A percentile compares a stretch with the other conserved stretches of the same genome.
phyloP scores from a whole-genome alignment of 2,797 vertebrate species.

The Micromesistius poutassou region DNA sequence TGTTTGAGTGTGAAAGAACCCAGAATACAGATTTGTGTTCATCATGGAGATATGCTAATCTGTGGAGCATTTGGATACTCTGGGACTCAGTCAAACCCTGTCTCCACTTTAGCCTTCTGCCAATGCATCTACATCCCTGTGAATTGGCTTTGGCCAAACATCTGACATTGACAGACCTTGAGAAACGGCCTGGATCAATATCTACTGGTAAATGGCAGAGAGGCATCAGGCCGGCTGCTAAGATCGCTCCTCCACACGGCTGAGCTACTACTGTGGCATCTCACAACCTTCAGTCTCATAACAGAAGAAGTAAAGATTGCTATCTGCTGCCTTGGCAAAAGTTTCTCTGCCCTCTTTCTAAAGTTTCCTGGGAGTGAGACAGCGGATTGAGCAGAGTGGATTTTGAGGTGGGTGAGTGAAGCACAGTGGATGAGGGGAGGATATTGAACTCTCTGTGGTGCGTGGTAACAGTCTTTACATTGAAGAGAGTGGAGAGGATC shows the following conservation, averaged over 20 bases:
- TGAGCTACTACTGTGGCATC: constrained; percentile 53
- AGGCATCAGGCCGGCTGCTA: constrained; percentile 55
- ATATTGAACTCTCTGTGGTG: constrained; percentile 68
- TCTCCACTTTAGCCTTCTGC: constrained; percentile 37
- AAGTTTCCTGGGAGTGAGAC: constrained; percentile 62
- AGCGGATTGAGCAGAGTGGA: constrained; percentile 46
- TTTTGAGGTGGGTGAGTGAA: constrained; percentile 51
- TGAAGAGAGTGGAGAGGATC: constrained; percentile 68
- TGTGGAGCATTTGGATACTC: constrained; percentile 11
- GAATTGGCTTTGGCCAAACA: constrained; percentile 64
- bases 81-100: constrained; percentile 41
- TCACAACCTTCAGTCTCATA: constrained; percentile 36
- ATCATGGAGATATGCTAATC: background rate
- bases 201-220: constrained; percentile 38
- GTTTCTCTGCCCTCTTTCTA: constrained; percentile 58
- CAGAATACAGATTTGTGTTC: too few species aligned
- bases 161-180: constrained; percentile 41
- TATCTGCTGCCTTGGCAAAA: constrained; percentile 46
- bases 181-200: constrained; percentile 59
- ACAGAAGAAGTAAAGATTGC: constrained; percentile 43
- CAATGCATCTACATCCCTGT: constrained; percentile 45
- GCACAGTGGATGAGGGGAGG: constrained; percentile 46
- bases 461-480: constrained; percentile 69
- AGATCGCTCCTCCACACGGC: constrained; percentile 52
- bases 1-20: background rate